Evolutionary conservation across 2,888 invertebrate genomes (phyloP), one percentile per base, ranked within the genome.

Genomic region (Acleris cristana): DNA sequence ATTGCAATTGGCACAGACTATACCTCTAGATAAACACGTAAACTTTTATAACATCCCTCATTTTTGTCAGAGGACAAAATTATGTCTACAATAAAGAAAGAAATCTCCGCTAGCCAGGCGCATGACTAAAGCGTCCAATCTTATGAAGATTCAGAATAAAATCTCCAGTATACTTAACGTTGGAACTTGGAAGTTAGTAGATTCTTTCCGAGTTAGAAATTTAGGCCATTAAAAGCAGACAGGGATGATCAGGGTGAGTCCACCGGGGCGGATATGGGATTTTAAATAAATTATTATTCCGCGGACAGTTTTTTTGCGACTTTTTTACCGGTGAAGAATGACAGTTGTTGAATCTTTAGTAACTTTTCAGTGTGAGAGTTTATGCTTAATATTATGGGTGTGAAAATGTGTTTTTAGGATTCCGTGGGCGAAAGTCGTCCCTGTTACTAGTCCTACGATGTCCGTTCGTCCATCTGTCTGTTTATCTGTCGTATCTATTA

Each of bases 151-250:
- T 66, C 34, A 3, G 51, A 73, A 70, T 75, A 66, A 72, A 78
- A 82, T 77, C 79, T 76, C 71, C 59, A 70, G 61, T 60, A 71
- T 77, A 74, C 76, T 78, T 82, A 81, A 84, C 83, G 78, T 77
- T 67, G 59, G 63, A 86, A 86, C 78, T 77, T 67, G 59, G 63
- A 86, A 86, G 78, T 85, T 86, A 60, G 59, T 69, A 83, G 83
- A 86, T 87, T 87, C 86, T 86, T 85, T 85, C 79, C 83, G 79
- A 87, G 83, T 86, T 87, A 77, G 82, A 75, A 86, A 85, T 87
- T 86, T 85, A 80, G 76, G 77, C 86, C 81, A 85, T 87, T 87
- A 87, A 83, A 78, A 77, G 81, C 87, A 87, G 85, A 74, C 75
- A 75, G 78, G 80, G 79, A 81, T 80, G 83, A 58, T 51, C 18